Percentiles rank a stretch among this genome's conserved stretches.
These are phyloP conservation scores for Siphamia tubifer DNA, from an alignment of 2,113 vertebrate species.

Conservation along the genomic window DNA sequence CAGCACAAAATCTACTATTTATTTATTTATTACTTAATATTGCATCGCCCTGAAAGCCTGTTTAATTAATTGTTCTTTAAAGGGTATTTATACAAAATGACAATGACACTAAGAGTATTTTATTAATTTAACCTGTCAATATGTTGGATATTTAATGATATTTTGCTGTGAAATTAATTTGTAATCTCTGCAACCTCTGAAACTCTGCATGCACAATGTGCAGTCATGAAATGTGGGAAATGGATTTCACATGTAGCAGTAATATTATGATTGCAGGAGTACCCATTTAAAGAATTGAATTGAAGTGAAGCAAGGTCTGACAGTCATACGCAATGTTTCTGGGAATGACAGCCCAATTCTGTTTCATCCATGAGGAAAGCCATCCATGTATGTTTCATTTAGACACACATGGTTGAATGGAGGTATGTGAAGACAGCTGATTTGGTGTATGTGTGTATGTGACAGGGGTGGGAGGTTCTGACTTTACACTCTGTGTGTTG, in stretches of 20 bases:
- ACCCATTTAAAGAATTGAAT: conserved; percentile 46
- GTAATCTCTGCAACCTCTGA: not conserved
- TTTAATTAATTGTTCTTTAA: too few species aligned
- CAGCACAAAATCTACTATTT: not conserved
- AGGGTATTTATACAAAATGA: too few species aligned
- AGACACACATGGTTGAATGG: conserved; percentile 61
- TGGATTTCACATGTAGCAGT: conserved; percentile 10
- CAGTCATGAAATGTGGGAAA: not conserved
- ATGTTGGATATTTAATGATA: too few species aligned
- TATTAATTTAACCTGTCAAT: too few species aligned
- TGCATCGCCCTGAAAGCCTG: not conserved
- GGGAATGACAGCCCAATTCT: conserved; percentile 44
- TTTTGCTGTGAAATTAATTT: too few species aligned
- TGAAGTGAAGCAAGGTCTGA: conserved; percentile 51
- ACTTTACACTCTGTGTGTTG: not conserved
- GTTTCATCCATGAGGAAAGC: conserved; percentile 49
- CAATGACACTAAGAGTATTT: too few species aligned
- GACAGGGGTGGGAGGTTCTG: conserved; percentile 3
- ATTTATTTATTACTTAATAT: too few species aligned
- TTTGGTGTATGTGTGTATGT: conserved; percentile 20
- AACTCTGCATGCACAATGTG: not conserved
- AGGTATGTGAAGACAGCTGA: conserved; percentile 47
- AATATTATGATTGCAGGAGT: conserved; percentile 37
- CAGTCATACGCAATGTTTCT: conserved; percentile 51
- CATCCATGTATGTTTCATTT: conserved; percentile 63